Percentiles rank a stretch among this genome's conserved stretches.
Evolutionary conservation across 2,888 invertebrate species (phyloP).

Genomic region (Drosophila nigritarsus): DNA sequence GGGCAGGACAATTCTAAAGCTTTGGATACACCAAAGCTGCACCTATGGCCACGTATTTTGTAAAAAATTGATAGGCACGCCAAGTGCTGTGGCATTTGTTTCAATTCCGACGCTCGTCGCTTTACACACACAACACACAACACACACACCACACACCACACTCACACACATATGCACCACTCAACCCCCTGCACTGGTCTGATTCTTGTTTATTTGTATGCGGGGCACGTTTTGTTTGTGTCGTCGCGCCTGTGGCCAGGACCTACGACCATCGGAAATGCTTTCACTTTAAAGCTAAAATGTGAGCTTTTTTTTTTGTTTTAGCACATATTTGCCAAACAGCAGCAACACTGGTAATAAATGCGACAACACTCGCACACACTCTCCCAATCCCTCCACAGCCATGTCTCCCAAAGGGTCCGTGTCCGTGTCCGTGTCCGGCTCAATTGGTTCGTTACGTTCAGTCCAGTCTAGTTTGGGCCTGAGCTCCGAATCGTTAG

Average conservation of each 20-base stretch:
- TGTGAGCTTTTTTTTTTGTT: constrained; percentile 50
- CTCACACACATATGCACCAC: constrained; percentile 10
- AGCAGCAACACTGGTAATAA: constrained; percentile 71
- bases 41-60: constrained; percentile 73
- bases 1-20: constrained; percentile 32
- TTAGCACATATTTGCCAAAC: constrained; percentile 56
- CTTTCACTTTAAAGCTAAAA: constrained; percentile 71
- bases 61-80: constrained; percentile 78
- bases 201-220: constrained; percentile 77
- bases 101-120: constrained; percentile 61
- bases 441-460: constrained; percentile 78
- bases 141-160: constrained; percentile 25
- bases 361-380: constrained; percentile 65
- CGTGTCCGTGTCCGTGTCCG: constrained; percentile 46
- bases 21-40: constrained; percentile 47
- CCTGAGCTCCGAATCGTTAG: constrained; percentile 69
- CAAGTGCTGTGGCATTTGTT: constrained; percentile 73
- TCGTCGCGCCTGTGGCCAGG: constrained; percentile 78
- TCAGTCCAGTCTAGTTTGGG: constrained; percentile 27
- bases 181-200: constrained; percentile 3
- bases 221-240: constrained; percentile 78
- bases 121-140: constrained; percentile 26
- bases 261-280: constrained; percentile 60
- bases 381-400: neutral
- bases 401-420: constrained; percentile 27